Percentiles rank a stretch among this genome's conserved stretches.
Conservation (phyloP, 2,113 vertebrate species). For the Perca schrenkii region DNA sequence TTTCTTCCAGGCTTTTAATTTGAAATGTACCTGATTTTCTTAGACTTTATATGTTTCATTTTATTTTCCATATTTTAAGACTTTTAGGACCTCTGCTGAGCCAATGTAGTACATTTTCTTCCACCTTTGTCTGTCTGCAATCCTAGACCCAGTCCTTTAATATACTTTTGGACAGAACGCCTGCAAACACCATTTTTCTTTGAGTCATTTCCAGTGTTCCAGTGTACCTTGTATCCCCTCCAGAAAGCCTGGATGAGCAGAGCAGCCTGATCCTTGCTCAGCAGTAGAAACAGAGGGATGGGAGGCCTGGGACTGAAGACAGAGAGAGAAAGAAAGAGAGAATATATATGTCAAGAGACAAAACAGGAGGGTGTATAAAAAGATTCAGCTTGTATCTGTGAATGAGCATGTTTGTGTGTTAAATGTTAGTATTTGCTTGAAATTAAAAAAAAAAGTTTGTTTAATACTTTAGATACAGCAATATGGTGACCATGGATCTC, state of each 20-base stretch:
- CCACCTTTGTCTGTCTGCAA: background rate
- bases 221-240: slow-evolving; percentile 92
- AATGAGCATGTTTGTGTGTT: background rate
- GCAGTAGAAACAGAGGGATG: slow-evolving; percentile 85
- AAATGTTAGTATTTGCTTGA: background rate
- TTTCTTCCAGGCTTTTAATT: background rate
- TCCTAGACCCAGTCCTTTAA: background rate
- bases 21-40: background rate
- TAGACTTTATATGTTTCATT: background rate
- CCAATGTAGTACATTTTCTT: background rate
- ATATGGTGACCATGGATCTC: background rate
- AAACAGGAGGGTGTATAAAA: background rate
- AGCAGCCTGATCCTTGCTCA: slow-evolving; percentile 88
- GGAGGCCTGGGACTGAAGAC: slow-evolving; percentile 88
- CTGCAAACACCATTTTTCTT: background rate
- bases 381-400: background rate
- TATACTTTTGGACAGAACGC: background rate
- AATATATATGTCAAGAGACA: background rate
- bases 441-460: background rate
- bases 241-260: slow-evolving; percentile 91
- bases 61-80: background rate
- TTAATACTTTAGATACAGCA: background rate
- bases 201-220: slow-evolving; percentile 39
- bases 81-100: background rate
- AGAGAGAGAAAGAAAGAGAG: background rate